These are phyloP conservation scores for Shinisaurus crocodilurus DNA, from an alignment of 2,113 vertebrate genomes.

Conservation along the genomic window DNA sequence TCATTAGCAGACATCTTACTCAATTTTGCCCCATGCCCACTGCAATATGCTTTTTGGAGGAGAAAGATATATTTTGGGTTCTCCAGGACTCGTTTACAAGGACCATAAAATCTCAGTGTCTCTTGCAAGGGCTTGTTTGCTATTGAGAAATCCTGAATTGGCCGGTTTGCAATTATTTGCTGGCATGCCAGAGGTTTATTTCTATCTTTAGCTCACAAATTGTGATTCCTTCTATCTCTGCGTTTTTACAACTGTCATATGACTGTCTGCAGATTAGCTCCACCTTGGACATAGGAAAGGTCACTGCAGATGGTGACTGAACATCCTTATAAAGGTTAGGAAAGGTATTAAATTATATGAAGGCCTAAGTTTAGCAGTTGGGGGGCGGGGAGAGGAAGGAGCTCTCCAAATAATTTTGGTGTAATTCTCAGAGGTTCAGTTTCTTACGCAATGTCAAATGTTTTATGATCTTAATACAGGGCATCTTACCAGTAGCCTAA, in stretches of 20 bases:
- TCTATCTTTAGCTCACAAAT: conserved; percentile 63
- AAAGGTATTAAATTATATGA: conserved; percentile 2
- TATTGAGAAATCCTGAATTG: conserved; percentile 39
- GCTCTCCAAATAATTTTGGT: no score
- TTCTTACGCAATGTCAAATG: no score
- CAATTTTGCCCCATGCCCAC: not conserved
- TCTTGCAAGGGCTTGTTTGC: not conserved
- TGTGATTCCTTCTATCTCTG: conserved; percentile 28
- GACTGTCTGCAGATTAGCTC: conserved; percentile 50
- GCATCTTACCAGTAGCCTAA: not conserved
- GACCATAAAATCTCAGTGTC: not conserved
- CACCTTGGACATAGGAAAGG: conserved; percentile 36
- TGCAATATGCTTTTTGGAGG: rapidly evolving
- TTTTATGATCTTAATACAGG: no score
- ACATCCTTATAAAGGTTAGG: conserved; percentile 46
- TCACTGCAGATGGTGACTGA: conserved; percentile 43
- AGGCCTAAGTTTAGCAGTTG: not conserved
- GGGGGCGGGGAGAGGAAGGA: not conserved
- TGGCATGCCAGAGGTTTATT: conserved; percentile 33
- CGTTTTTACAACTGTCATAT: conserved; percentile 64
- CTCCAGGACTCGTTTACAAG: conserved; percentile 18
- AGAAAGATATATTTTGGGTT: not conserved
- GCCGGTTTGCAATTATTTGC: conserved; percentile 22
- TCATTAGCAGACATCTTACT: not conserved
- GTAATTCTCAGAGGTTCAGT: not conserved